phyloP scores from a whole-genome alignment of 2,888 invertebrate genomes.

The Scelioninae gen. 2 region DNA sequence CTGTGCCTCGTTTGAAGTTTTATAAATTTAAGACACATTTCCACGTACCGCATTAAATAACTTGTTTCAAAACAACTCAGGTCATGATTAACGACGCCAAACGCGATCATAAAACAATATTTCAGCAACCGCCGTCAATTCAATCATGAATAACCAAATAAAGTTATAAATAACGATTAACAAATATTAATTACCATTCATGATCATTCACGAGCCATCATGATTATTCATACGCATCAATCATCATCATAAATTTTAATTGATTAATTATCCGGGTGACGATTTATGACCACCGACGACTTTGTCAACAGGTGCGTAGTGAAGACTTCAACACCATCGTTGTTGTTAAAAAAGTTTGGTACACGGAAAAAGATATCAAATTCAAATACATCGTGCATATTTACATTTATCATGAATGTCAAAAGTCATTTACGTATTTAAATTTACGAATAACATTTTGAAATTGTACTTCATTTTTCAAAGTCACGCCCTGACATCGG shows the following conservation, averaged over 20 bases:
- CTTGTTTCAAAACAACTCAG: not conserved
- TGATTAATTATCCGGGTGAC: not conserved
- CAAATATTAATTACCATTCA: not conserved
- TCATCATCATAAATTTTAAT: conserved; percentile 5
- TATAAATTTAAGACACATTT: not conserved
- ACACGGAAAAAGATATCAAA: too few relatives aligned
- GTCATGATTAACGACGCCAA: not conserved
- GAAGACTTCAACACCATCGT: not conserved
- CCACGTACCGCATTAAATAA: not conserved
- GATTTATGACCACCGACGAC: not conserved
- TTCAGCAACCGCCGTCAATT: not conserved
- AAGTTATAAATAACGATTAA: conserved; percentile 7
- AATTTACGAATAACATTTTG: too few relatives aligned
- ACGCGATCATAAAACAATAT: not conserved
- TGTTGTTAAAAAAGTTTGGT: too few relatives aligned
- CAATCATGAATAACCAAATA: conserved; percentile 3
- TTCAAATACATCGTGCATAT: too few relatives aligned
- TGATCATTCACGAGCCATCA: not conserved
- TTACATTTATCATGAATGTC: too few relatives aligned
- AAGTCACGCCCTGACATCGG: too few relatives aligned
- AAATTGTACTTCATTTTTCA: too few relatives aligned
- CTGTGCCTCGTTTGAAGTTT: too few relatives aligned
- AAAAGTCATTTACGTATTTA: too few relatives aligned
- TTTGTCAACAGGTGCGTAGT: not conserved
- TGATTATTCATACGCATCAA: conserved; percentile 6